phyloP scores from a whole-genome alignment of 2,797 vertebrate genomes.

The Brachyrhaphis roseni region DNA sequence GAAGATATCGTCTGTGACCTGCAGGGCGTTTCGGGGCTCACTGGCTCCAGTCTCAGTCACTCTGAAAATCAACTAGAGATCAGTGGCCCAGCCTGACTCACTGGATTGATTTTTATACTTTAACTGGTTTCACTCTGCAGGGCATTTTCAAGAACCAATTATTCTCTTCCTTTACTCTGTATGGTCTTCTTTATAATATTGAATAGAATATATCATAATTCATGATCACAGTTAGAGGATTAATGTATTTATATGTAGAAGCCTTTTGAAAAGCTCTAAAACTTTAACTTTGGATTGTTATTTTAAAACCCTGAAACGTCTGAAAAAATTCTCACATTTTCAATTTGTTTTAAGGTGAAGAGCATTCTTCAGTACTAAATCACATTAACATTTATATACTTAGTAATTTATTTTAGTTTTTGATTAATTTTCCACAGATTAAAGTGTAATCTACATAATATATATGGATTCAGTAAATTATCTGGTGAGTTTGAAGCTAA shows the following conservation, averaged over 20 bases:
- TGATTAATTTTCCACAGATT: background rate
- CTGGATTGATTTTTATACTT: background rate
- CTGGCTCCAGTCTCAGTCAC: conserved; percentile 9
- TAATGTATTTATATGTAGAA: background rate
- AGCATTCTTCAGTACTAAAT: background rate
- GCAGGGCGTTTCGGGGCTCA: conserved; percentile 18
- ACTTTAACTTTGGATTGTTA: background rate
- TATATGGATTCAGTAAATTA: background rate
- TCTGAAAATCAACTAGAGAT: conserved; percentile 7
- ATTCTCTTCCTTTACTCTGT: background rate
- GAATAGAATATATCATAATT: background rate
- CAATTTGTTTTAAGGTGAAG: background rate
- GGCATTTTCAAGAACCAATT: background rate
- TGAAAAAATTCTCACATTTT: background rate
- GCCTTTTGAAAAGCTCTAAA: background rate
- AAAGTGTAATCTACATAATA: background rate
- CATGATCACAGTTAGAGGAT: background rate
- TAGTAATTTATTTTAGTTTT: background rate
- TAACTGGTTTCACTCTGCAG: background rate
- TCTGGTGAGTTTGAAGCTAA: background rate
- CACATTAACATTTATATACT: background rate
- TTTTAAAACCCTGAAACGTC: background rate
- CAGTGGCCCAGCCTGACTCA: background rate
- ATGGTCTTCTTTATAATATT: background rate
- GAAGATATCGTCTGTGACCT: conserved; percentile 21